A percentile compares a stretch with the other conserved stretches of the same genome.
These are phyloP conservation scores for Dipodomys stephensi DNA, from an alignment of 2,113 vertebrate genomes.

Conservation along the genomic window DNA sequence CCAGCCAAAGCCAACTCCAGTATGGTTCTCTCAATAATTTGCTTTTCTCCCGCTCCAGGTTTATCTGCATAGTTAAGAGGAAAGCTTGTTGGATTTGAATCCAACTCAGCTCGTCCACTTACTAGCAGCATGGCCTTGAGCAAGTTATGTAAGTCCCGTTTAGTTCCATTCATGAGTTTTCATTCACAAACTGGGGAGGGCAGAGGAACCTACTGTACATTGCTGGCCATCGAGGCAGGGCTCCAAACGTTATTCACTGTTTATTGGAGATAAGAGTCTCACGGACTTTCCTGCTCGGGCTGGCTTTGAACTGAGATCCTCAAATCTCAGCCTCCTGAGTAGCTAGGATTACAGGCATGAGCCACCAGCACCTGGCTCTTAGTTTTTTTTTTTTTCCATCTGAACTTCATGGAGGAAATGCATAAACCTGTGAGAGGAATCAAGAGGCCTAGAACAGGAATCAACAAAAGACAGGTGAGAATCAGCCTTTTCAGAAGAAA, in stretches of 20 bases:
- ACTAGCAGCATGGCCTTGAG: background rate
- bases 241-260: background rate
- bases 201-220: background rate
- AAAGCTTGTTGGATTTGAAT: background rate
- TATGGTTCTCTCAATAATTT: background rate
- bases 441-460: background rate
- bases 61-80: background rate
- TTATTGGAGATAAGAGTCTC: too few species aligned
- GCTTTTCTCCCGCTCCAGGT: background rate
- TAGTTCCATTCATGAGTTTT: background rate
- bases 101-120: background rate
- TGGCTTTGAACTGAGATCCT: too few species aligned
- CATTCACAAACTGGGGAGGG: background rate
- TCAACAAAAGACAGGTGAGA: slow-evolving; percentile 29
- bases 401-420: background rate
- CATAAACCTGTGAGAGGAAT: background rate
- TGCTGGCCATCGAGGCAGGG: too few species aligned
- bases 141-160: background rate
- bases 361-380: background rate
- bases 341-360: background rate
- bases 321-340: background rate
- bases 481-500: slow-evolving; percentile 1
- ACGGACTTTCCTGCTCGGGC: too few species aligned
- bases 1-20: slow-evolving; percentile 2
- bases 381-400: background rate